Base-by-base conservation (phyloP, 1,140 invertebrate species). In the Magallana ariakensis region DNA sequence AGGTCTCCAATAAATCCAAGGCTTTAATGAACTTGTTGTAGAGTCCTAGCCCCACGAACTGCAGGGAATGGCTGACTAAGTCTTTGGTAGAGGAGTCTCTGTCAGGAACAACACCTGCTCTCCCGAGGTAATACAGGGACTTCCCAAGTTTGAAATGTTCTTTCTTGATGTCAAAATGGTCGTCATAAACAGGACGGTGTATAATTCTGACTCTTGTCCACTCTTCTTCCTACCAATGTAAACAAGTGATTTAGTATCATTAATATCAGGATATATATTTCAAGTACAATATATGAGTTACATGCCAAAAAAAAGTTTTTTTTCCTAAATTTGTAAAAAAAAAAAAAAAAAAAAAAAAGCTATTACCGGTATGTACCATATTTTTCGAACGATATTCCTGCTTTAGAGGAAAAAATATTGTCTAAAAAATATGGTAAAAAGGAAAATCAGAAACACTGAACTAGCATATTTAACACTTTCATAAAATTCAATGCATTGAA, bases 101-200 rank as follows among this genome's bases (percentile, higher is more conserved):
- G 33, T 75, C 66, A 75, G 7, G 22, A 22, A 87, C 56, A 11
- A 66, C 33, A 22, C 7, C 33, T 75, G 66, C 66, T 75, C 89
- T 88, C 7, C 90, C 90, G 0, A 93, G 60, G 66, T 87, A 85
- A 33, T 88, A 84, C 26, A 93, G 84, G 11, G 93, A 92, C 70
- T 93, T 93, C 0, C 93, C 93, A 26, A 93, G 89, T 15, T 92
- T 85, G 58, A 92, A 91, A 53, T 87, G 87, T 75, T 93, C 90
- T 81, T 92, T 91, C 82, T 90, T 90, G 46, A 93, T 93, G 86
- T 93, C 92, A 91, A 93, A 92, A 85, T 93, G 93, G 85, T 93
- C 93, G 85, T 93, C 93, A 87, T 93, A 93, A 54, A 89, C 89
- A 9, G 91, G 92, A 54, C 85, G 87, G 11, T 84, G n/a, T 46